Conservation (phyloP, 2,888 invertebrate genomes). For the Meghimatium bilineatum region DNA sequence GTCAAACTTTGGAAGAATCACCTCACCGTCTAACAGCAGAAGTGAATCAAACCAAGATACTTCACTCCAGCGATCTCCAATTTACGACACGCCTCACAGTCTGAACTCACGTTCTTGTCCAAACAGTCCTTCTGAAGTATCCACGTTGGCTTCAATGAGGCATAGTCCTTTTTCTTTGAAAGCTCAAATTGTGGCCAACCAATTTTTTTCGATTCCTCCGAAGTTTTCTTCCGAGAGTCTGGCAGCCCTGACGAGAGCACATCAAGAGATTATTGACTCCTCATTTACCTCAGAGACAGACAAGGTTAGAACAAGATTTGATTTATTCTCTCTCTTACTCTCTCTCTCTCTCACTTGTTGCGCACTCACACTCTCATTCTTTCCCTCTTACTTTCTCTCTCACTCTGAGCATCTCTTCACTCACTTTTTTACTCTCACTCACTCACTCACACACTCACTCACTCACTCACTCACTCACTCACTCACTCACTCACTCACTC, state of each 20-base stretch:
- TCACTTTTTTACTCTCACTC: too few species aligned
- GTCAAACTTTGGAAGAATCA: background rate
- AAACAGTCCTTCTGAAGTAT: conserved; percentile 47
- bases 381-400: too few species aligned
- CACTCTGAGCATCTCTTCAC: too few species aligned
- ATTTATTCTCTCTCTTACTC: background rate
- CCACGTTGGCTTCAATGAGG: conserved; percentile 55
- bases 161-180: conserved; percentile 64
- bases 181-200: conserved; percentile 65
- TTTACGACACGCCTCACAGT: conserved; percentile 35
- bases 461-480: too few species aligned
- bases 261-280: conserved; percentile 64
- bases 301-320: conserved; percentile 57
- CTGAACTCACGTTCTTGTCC: conserved; percentile 49
- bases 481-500: too few species aligned
- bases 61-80: conserved; percentile 58
- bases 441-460: too few species aligned
- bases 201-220: conserved; percentile 64
- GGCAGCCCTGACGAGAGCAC: conserved; percentile 52
- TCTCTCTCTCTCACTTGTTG: background rate
- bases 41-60: conserved; percentile 50
- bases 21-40: background rate
- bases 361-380: too few species aligned
- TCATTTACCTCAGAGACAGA: conserved; percentile 60
- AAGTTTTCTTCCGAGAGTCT: conserved; percentile 61